Base-by-base conservation (phyloP, 1,140 invertebrate genomes). In the Nomia melanderi region DNA sequence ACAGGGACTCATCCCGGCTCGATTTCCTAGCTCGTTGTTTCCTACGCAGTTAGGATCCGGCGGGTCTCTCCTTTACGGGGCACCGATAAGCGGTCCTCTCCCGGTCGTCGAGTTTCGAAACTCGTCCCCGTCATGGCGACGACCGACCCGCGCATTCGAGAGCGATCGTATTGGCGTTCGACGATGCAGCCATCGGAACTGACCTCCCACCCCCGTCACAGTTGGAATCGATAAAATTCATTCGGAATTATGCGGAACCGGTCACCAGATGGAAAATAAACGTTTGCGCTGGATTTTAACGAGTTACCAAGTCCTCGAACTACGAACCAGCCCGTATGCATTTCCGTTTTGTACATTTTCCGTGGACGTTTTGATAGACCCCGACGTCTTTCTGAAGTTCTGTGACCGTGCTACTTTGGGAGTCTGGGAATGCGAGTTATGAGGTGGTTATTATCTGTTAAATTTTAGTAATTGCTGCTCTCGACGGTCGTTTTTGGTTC, bases 21-120 rank as follows among this genome's bases (percentile, higher is more conserved):
- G 76, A 73, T 78, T 78, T 73, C 76, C 76, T 73, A 63, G 14
- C 47, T 31, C 60, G 53, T 65, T 78, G 69, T 64, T 57, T 56
- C 50, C 39, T 20, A 1, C 6, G 54, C n/a, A 7, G 33, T 53
- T 62, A 27, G 50, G 39, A 64, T 65, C 47, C 29, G 47, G 3
- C 69, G n/a, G 69, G 44, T n/a, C 50, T n/a, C 50, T 72, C 67
- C 59, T 77, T 64, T 64, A 73, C 47, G 20, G 39, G 11, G n/a
- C 14, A n/a, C n/a, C 76, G 76, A 78, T 73, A 78, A 73, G 47
- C 47, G 59, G 54, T 59, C 50, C 17, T n/a, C n/a, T n/a, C n/a
- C 47, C 25, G 20, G n/a, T n/a, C 31, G 25, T 29, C 29, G 69
- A 78, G 59, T 73, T 73, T 73, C 69, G 69, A 73, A 78, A 67